These are phyloP conservation scores for Brachionichthys hirsutus DNA, from an alignment of 2,113 vertebrate species.

Conservation along the genomic window DNA sequence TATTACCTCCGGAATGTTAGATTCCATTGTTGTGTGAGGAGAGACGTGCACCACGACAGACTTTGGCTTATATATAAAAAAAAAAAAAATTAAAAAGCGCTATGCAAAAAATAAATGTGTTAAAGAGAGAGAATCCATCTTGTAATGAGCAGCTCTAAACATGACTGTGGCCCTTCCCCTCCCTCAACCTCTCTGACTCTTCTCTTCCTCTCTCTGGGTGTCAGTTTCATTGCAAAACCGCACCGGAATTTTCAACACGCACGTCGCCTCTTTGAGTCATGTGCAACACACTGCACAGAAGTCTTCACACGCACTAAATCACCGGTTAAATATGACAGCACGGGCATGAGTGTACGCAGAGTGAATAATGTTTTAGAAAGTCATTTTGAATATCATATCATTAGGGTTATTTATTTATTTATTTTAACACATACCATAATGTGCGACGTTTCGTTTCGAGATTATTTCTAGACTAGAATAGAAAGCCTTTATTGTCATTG, in stretches of 20 bases:
- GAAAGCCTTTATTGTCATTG: too few species aligned
- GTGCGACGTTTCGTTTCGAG: too few species aligned
- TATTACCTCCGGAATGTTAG: constrained; percentile 71
- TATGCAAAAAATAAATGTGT: constrained; percentile 20
- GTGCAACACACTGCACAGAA: too few species aligned
- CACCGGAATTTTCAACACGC: constrained; percentile 73
- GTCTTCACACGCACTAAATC: background rate
- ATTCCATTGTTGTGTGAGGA: constrained; percentile 71
- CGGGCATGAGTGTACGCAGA: too few species aligned
- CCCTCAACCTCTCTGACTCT: constrained; percentile 21
- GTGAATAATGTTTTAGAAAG: too few species aligned
- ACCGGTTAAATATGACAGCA: too few species aligned
- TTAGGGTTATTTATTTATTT: too few species aligned
- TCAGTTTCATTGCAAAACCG: constrained; percentile 69
- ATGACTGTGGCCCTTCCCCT: constrained; percentile 51
- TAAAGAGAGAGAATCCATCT: constrained; percentile 45
- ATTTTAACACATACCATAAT: too few species aligned
- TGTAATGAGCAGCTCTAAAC: constrained; percentile 51
- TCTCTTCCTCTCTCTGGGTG: constrained; percentile 58
- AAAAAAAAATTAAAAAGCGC: constrained; percentile 40
- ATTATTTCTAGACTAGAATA: too few species aligned
- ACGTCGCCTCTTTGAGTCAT: constrained; percentile 46
- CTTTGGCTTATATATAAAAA: background rate
- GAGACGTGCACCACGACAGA: constrained; percentile 21
- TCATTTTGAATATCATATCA: too few species aligned